Evolutionary conservation across 2,888 invertebrate genomes (phyloP).

Genomic region (Portevinia maculata): DNA sequence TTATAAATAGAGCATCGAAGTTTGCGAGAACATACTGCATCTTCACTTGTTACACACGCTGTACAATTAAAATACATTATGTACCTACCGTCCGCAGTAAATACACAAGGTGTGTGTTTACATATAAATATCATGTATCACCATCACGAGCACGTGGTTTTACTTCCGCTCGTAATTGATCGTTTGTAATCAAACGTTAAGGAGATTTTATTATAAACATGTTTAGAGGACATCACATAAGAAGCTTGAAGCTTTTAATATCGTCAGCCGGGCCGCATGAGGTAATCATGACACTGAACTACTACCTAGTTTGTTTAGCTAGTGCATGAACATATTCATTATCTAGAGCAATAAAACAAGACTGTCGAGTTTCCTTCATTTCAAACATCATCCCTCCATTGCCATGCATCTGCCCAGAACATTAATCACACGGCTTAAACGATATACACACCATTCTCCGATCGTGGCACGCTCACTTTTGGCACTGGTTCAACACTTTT

Average conservation of each 20-base stretch:
- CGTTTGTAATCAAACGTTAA: constrained; percentile 31
- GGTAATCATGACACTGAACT: constrained; percentile 57
- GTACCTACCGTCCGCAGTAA: background rate
- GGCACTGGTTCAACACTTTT: constrained; percentile 65
- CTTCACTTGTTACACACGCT: background rate
- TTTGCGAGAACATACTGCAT: background rate
- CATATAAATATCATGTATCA: background rate
- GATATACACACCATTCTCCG: constrained; percentile 51
- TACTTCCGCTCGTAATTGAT: constrained; percentile 53
- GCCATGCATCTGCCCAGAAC: constrained; percentile 44
- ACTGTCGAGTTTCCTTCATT: background rate
- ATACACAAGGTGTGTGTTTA: constrained; percentile 19
- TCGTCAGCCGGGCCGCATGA: constrained; percentile 6
- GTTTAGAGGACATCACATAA: constrained; percentile 45
- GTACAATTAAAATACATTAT: background rate
- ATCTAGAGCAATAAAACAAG: constrained; percentile 31
- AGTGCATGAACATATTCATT: background rate
- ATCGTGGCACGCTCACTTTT: constrained; percentile 70
- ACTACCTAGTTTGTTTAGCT: constrained; percentile 15
- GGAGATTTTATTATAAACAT: constrained; percentile 56
- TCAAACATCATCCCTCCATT: constrained; percentile 21
- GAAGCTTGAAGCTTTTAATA: constrained; percentile 17
- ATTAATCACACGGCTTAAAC: constrained; percentile 61
- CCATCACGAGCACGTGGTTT: constrained; percentile 10
- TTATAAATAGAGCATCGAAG: too few species aligned